A percentile compares a stretch with the other conserved stretches of the same genome.
Evolutionary conservation across 1,140 invertebrate genomes (phyloP).

Genomic region (Musca vetustissima): DNA sequence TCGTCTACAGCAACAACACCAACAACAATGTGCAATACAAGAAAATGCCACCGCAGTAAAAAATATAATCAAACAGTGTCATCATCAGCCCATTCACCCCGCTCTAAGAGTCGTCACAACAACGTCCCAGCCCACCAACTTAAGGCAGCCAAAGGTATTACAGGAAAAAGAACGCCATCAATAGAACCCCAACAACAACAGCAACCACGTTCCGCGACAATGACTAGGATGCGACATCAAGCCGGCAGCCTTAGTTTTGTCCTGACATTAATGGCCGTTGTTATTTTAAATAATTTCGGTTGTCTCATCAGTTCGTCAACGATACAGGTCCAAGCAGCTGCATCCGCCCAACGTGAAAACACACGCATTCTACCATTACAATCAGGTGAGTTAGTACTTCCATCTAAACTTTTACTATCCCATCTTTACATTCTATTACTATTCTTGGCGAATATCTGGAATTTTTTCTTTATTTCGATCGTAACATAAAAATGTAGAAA

Average conservation of each 20-base stretch:
- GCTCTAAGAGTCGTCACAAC: background rate
- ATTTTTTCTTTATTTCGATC: too few relatives aligned
- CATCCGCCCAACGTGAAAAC: constrained; percentile 19
- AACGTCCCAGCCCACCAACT: background rate
- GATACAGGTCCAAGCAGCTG: background rate
- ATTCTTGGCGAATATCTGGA: too few relatives aligned
- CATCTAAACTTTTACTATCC: background rate
- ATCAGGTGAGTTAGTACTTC: constrained; percentile 4
- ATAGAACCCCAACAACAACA: background rate
- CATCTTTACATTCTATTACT: too few relatives aligned
- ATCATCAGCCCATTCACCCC: background rate
- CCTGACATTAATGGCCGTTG: background rate
- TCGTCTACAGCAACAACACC: background rate
- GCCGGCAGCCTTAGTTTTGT: constrained; percentile 10
- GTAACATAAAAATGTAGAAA: too few relatives aligned
- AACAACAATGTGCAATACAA: background rate
- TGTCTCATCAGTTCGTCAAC: constrained; percentile 2
- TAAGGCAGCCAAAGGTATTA: background rate
- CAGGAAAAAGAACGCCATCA: background rate
- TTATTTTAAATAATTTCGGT: constrained; percentile 19
- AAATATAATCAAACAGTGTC: constrained; percentile 9
- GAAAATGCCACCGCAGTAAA: background rate
- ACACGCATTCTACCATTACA: constrained; percentile 22
- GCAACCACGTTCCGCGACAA: background rate
- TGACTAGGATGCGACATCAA: constrained; percentile 1